Percentiles rank a stretch among this genome's conserved stretches.
phyloP scores from a whole-genome alignment of 1,140 invertebrate species.

The Plutomurus gul region DNA sequence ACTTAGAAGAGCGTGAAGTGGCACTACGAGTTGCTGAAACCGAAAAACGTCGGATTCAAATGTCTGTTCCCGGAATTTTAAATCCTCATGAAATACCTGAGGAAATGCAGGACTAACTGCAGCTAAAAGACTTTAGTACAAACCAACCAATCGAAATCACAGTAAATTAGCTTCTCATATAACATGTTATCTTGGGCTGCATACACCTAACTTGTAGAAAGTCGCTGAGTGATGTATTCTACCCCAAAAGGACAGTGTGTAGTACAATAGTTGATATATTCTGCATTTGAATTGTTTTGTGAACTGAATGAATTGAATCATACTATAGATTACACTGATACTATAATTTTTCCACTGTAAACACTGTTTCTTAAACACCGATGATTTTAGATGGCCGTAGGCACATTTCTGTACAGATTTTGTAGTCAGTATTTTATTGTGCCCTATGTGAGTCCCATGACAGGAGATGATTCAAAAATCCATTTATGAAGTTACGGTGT shows the following conservation, averaged over 20 bases:
- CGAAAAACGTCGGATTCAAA: slow-evolving; percentile 89
- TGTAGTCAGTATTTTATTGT: slow-evolving; percentile 22
- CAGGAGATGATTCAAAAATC: background rate
- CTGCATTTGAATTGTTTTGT: no score
- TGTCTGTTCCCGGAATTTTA: slow-evolving; percentile 93
- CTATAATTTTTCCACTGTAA: no score
- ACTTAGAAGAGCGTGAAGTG: slow-evolving; percentile 91
- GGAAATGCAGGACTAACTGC: slow-evolving; percentile 90
- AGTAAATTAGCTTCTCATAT: background rate
- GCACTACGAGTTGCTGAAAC: slow-evolving; percentile 85
- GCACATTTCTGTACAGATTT: slow-evolving; percentile 28
- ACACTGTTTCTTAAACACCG: no score
- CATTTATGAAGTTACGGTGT: background rate
- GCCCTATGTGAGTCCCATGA: slow-evolving; percentile 9
- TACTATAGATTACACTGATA: no score
- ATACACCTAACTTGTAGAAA: no score
- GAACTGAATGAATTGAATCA: no score
- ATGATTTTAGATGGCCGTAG: no score
- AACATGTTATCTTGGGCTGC: no score
- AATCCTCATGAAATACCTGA: slow-evolving; percentile 96
- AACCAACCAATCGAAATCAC: background rate
- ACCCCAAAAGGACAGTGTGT: no score
- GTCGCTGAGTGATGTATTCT: no score
- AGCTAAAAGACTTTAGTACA: slow-evolving; percentile 25
- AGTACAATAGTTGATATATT: no score